Base-by-base conservation (phyloP, 2,113 vertebrate species). In the Etia nguti region DNA sequence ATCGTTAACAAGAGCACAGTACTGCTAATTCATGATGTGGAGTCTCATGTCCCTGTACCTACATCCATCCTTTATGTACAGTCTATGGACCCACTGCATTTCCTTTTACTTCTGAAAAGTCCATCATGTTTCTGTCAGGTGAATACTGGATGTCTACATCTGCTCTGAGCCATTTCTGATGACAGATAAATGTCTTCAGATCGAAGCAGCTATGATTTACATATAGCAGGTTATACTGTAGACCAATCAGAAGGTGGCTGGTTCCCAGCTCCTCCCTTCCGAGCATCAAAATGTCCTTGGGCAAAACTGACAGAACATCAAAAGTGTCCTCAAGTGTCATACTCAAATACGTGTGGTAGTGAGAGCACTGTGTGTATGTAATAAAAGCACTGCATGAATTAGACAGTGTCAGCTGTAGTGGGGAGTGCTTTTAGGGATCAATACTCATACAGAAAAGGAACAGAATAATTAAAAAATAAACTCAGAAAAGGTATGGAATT, bases 11-110 rank as follows among this genome's bases (percentile, higher is more conserved):
- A 41, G 29, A 31, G 41, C 34, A 11, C 6, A 31, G 4, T 50
- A 50, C 26, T 48, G 2, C 24, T 75, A 29, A 75, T 75, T 75
- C 43, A 29, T 50, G 0, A 50, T 75, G 43, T 48, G 0, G 24
- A 48, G 9, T 50, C 6, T 48, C 24, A 50, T 31, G 13, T 77
- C 43, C 43, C 24, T 12, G 10, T 5, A 4, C 5, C 24, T 20
- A 5, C 15, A 31, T 50, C 24, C 70, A 77, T 50, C 2, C 24
- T 50, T 50, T 75, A 12, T 50, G 46, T 50, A 20, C 26, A 50
- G 16, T 52, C 26, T n/a, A 77, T 0, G 0, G 16, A 13, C 10
- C n/a, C 54, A 55, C 10, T 2, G 10, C 10, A 3, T 22, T 55
- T 24, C 24, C 10, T 29, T 75, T 1, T 29, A 2, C 24, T 48